These are phyloP conservation scores for Nothoprocta pentlandii DNA, from an alignment of 2,113 vertebrate genomes.

Conservation along the genomic window DNA sequence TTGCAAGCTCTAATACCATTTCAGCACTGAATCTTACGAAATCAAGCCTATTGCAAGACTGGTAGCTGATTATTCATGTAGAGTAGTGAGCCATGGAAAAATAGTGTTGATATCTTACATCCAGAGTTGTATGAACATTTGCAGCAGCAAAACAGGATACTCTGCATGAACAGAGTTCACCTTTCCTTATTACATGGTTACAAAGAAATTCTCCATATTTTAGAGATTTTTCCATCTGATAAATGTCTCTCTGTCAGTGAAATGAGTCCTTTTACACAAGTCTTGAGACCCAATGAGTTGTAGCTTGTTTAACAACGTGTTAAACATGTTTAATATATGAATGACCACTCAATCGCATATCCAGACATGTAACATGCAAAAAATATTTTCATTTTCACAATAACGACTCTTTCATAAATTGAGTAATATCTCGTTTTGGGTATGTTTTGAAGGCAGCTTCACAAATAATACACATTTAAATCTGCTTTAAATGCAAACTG, in stretches of 20 bases:
- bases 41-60: not conserved
- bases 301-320: not conserved
- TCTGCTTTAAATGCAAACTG: not conserved
- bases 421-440: not conserved
- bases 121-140: not conserved
- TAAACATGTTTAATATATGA: not conserved
- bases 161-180: not conserved
- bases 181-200: not conserved
- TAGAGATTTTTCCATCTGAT: not conserved
- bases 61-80: not conserved
- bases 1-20: conserved; percentile 29
- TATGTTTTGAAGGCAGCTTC: not conserved
- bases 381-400: not conserved
- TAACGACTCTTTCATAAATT: rapidly evolving
- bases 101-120: not conserved
- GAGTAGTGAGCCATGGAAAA: not conserved
- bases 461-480: not conserved
- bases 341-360: not conserved
- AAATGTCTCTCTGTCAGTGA: not conserved
- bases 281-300: not conserved
- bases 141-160: not conserved
- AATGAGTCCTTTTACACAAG: not conserved
- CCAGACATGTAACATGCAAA: not conserved
- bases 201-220: not conserved
- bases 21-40: not conserved